Evolutionary conservation across 2,888 invertebrate genomes (phyloP), one percentile per base, ranked within the genome.

Genomic region (Dasysyrphus albostriatus): DNA sequence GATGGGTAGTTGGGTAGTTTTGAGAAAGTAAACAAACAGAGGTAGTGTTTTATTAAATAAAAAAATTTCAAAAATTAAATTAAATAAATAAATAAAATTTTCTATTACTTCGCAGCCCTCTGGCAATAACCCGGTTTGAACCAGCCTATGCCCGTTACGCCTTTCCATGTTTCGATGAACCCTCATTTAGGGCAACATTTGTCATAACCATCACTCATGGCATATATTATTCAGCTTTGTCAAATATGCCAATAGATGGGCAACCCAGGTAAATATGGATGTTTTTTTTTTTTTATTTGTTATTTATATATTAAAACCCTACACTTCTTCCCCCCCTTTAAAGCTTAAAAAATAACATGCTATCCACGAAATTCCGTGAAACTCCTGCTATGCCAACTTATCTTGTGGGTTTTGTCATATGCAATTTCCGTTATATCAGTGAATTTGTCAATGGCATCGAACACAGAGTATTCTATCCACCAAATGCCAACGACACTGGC

Each of bases 91-190:
- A n/a, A n/a, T n/a, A n/a, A 39, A 6, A 32, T 32, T 32, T n/a
- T n/a, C 2, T 51, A 1, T 42, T 29, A 81, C 88, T 32, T 4
- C 10, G 89, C 91, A 97, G 97, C 89, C 94, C 93, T 51, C 96
- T 98, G 91, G 97, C 97, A 1, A 97, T 98, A 0, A 96, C 98
- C 8, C 98, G 98, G 93, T 98, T 99, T 90, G 97, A 98, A 91
- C 98, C 98, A 0, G 98, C 98, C 0, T 96, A 97, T 93, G 98
- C 98, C 0, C 94, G 99, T 19, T 95, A 96, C 93, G 96, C 98
- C 0, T 98, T 97, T 91, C 98, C 98, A 0, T 98, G 98, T 91
- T 98, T 98, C 90, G 98, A 99, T 93, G 98, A 98, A 90, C 99
- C 97, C 0, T 95, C 95, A 65, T 95, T 97, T 92, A 98, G 98